Conservation (phyloP, 2,113 vertebrate species). For the Phylloscopus trochilus region DNA sequence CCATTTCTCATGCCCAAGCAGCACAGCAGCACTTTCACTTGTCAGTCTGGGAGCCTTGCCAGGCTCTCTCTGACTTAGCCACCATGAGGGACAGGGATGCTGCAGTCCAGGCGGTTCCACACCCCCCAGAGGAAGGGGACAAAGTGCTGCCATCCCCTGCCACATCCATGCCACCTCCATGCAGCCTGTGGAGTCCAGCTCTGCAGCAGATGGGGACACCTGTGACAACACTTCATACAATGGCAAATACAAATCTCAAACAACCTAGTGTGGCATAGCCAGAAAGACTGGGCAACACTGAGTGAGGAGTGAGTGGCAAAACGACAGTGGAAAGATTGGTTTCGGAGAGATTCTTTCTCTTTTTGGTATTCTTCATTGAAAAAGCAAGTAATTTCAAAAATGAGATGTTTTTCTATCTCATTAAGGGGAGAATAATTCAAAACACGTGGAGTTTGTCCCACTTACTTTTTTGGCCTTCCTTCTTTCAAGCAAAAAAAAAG, state of each 20-base stretch:
- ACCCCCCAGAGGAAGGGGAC: background rate
- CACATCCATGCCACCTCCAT: rapidly evolving
- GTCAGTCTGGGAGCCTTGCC: background rate
- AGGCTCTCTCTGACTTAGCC: background rate
- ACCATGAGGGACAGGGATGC: background rate
- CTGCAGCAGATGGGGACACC: background rate
- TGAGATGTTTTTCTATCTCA: conserved; percentile 19
- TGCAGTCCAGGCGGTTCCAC: background rate
- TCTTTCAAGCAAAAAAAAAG: conserved; percentile 41
- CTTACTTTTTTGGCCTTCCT: conserved; percentile 56
- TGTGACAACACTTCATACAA: background rate
- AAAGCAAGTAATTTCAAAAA: background rate
- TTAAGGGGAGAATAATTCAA: conserved; percentile 59
- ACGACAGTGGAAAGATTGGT: background rate
- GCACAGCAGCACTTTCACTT: background rate
- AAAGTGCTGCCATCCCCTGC: background rate
- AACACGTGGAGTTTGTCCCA: conserved; percentile 58
- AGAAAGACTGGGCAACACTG: background rate
- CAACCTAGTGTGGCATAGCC: rapidly evolving
- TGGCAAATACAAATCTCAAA: background rate
- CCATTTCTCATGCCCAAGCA: background rate
- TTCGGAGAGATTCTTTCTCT: background rate
- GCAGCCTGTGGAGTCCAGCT: rapidly evolving
- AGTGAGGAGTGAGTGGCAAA: background rate
- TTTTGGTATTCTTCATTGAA: background rate